Base-by-base conservation (phyloP, 2,888 invertebrate species). In the Eupithecia dodoneata region DNA sequence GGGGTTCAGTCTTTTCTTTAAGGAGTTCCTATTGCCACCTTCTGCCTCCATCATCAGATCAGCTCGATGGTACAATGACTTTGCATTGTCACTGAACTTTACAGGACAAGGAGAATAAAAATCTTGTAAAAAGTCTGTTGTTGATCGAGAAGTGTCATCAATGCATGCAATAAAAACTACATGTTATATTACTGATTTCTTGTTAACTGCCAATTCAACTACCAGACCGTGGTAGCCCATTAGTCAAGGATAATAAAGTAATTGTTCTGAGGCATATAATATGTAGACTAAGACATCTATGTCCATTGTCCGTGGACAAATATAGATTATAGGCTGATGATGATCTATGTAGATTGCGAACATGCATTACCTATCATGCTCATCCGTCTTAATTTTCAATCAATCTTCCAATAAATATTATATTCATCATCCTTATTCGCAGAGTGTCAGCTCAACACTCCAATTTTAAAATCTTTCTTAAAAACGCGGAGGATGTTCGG, bases 41-140 rank as follows among this genome's bases (percentile, higher is more conserved):
- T 30, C 30, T 30, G 30, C 30, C 30, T 30, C 30, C 30, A 30
- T 30, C 30, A 30, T 30, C 30, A 30, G 30, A 30, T 30, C 30
- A 30, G 30, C 30, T 30, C 30, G 30, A 30, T 30, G 30, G 30
- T 30, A 30, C 30, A 30, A 30, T 30, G 30, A 30, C 30, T 30
- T 30, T 30, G 30, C 30, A 30, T 30, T 30, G 30, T 30, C 30
- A 30, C 30, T 30, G 30, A 30, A 30, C 30, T 30, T 30, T 30
- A 30, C 30, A 30, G 30, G 30, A 30, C 30, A 30, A 30, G 30
- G 30, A 30, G 30, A 30, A 30, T 30, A 30, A 30, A 30, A 30
- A 30, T 30, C 30, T 30, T 30, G 30, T 30, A 81, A 83, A 73
- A 83, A 82, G 76, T 79, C 77, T 83, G 79, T 80, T 80, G 42